phyloP scores from a whole-genome alignment of 2,113 vertebrate genomes.

The Gadus macrocephalus region DNA sequence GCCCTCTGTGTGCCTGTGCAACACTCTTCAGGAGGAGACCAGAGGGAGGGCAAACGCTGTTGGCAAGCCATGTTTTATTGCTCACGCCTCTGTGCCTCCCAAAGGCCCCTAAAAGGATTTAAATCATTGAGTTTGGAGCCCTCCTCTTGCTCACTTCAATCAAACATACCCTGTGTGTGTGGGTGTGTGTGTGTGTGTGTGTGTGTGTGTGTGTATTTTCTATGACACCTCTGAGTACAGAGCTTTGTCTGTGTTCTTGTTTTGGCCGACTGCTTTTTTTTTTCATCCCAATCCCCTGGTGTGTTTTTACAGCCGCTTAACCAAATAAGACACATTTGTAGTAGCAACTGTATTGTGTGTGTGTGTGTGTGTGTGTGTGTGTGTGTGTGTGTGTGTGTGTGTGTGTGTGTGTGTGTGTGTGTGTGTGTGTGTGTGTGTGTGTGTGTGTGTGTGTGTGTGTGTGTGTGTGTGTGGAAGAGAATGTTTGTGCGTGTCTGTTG shows the following conservation, averaged over 20 bases:
- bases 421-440: no score
- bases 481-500: conserved; percentile 8
- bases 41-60: neutral
- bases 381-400: neutral
- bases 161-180: conserved; percentile 44
- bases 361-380: neutral
- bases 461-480: neutral
- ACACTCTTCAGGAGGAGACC: conserved; percentile 51
- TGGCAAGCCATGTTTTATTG: conserved; percentile 63
- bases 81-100: conserved; percentile 59
- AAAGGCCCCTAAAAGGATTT: conserved; percentile 56
- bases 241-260: conserved; percentile 21
- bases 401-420: neutral
- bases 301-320: conserved; percentile 37
- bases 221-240: no score
- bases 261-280: conserved; percentile 66
- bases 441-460: neutral
- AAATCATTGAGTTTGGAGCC: conserved; percentile 51
- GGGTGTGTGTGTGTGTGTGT: conserved; percentile 20
- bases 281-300: conserved; percentile 30
- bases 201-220: no score
- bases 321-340: conserved; percentile 61
- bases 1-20: conserved; percentile 38
- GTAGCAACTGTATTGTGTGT: conserved; percentile 31
- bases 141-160: conserved; percentile 50